phyloP scores from a whole-genome alignment of 2,888 invertebrate genomes.

The Pseudeuparius sepicola region DNA sequence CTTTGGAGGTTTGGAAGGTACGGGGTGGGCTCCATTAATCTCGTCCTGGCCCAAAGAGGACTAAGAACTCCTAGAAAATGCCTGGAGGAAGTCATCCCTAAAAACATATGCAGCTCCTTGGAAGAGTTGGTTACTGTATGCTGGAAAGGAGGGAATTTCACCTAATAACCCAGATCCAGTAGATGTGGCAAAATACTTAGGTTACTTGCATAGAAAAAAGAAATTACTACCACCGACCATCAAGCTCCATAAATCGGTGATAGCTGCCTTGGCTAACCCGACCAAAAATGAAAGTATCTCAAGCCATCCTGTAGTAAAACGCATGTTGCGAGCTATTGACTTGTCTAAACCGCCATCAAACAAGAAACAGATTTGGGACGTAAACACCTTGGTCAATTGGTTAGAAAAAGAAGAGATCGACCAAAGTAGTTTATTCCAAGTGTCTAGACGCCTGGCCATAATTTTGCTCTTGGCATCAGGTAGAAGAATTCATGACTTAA shows the following conservation, averaged over 20 bases:
- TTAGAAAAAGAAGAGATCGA: not conserved
- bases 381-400: slow-evolving; percentile 9
- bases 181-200: slow-evolving; percentile 13
- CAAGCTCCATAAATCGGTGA: slow-evolving; percentile 24
- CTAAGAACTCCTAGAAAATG: slow-evolving; percentile 12
- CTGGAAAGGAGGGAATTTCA: not conserved
- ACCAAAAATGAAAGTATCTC: slow-evolving; percentile 7
- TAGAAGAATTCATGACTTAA: slow-evolving; percentile 23
- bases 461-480: slow-evolving; percentile 20
- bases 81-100: slow-evolving; percentile 17
- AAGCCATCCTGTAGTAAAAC: slow-evolving; percentile 18
- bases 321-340: slow-evolving; percentile 19
- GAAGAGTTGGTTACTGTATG: slow-evolving; percentile 13
- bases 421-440: slow-evolving; percentile 8
- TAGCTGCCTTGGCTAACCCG: slow-evolving; percentile 21
- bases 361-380: slow-evolving; percentile 11
- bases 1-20: slow-evolving; percentile 22
- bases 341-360: slow-evolving; percentile 4
- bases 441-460: slow-evolving; percentile 15
- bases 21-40: slow-evolving; percentile 21
- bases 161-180: slow-evolving; percentile 9
- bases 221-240: slow-evolving; percentile 21
- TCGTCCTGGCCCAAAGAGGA: slow-evolving; percentile 21
- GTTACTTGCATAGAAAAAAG: slow-evolving; percentile 15
- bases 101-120: slow-evolving; percentile 21